These are phyloP conservation scores for Drosophila mimica DNA, from an alignment of 2,888 invertebrate species.

Conservation along the genomic window DNA sequence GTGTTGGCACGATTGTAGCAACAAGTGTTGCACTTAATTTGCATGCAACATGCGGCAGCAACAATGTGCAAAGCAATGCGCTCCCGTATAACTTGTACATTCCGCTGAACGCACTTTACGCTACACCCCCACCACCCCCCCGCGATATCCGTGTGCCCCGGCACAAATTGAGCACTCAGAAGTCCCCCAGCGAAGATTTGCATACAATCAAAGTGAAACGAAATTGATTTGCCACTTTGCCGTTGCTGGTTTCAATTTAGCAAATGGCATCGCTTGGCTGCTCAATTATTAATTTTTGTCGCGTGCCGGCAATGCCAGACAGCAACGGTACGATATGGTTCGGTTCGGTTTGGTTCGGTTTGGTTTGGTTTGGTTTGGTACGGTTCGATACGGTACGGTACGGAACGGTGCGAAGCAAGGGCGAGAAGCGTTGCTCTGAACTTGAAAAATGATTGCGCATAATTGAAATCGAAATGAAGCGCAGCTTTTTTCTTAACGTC, in stretches of 20 bases:
- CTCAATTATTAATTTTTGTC: slow-evolving; percentile 80
- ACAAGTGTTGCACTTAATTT: slow-evolving; percentile 77
- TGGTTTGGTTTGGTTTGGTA: neutral
- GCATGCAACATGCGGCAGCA: slow-evolving; percentile 71
- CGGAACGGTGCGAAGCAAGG: slow-evolving; percentile 4
- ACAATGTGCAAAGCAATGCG: slow-evolving; percentile 1
- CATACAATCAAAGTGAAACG: slow-evolving; percentile 77
- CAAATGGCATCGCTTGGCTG: slow-evolving; percentile 64
- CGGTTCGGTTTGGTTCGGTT: neutral
- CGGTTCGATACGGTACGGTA: neutral
- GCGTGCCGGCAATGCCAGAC: slow-evolving; percentile 63
- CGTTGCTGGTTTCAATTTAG: slow-evolving; percentile 71
- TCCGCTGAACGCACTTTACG: slow-evolving; percentile 15
- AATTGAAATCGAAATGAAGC: slow-evolving; percentile 79
- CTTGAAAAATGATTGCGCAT: slow-evolving; percentile 79
- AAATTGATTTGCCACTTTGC: slow-evolving; percentile 77
- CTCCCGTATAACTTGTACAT: neutral
- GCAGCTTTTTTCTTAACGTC: slow-evolving; percentile 67
- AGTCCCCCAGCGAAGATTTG: slow-evolving; percentile 67
- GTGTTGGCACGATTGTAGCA: slow-evolving; percentile 44
- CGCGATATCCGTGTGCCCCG: neutral
- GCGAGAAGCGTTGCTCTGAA: slow-evolving; percentile 40
- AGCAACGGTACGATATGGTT: slow-evolving; percentile 1
- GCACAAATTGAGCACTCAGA: slow-evolving; percentile 15
- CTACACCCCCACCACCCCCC: no score